A percentile compares a stretch with the other conserved stretches of the same genome.
phyloP scores from a whole-genome alignment of 2,113 vertebrate genomes.

The Tragelaphus buxtoni region DNA sequence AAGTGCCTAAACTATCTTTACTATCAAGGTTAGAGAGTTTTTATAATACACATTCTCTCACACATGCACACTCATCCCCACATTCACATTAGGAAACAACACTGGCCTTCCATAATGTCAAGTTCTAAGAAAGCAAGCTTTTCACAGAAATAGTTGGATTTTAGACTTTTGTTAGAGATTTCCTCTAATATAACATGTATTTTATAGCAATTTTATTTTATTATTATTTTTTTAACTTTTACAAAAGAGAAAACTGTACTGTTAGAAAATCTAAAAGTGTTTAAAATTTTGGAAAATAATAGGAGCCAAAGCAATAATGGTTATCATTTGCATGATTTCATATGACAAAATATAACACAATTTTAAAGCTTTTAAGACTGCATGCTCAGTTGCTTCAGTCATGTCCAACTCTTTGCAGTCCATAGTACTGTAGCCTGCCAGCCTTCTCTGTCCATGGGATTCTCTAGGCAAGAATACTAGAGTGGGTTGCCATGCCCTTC shows the following conservation, averaged over 20 bases:
- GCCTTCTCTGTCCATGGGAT: background rate
- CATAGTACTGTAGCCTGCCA: background rate
- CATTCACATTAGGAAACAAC: background rate
- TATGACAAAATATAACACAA: background rate
- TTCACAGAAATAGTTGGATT: background rate
- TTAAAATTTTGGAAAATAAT: background rate
- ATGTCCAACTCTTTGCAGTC: background rate
- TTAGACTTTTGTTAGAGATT: background rate
- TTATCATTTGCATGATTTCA: background rate
- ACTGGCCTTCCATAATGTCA: background rate
- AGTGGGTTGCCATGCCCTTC: background rate
- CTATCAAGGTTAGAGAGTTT: background rate
- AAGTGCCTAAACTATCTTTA: background rate
- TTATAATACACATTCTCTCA: background rate
- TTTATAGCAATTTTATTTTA: background rate
- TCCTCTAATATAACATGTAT: background rate
- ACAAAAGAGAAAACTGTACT: background rate
- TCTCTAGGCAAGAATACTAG: background rate
- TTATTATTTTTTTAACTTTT: background rate
- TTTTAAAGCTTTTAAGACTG: background rate
- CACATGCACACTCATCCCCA: background rate
- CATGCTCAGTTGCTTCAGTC: background rate
- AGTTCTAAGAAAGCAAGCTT: background rate
- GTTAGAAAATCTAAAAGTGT: background rate
- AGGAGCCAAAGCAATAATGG: background rate